These are phyloP conservation scores for Hypocryptadius cinnamomeus DNA, from an alignment of 2,113 vertebrate species.

Conservation along the genomic window DNA sequence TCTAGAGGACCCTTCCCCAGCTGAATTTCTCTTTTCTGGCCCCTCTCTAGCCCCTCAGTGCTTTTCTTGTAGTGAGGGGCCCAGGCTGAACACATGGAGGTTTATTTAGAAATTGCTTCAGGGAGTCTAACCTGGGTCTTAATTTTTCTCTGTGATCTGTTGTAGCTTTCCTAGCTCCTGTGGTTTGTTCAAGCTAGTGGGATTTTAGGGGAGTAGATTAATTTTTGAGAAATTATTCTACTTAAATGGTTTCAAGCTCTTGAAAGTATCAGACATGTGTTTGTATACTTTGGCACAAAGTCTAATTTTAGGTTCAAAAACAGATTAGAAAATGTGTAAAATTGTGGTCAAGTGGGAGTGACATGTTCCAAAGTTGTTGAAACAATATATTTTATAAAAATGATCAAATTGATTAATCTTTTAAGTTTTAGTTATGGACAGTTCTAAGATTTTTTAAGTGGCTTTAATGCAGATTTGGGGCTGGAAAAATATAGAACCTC, in stretches of 20 bases:
- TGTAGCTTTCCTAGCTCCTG: background rate
- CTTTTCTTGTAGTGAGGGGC: background rate
- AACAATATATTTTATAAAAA: background rate
- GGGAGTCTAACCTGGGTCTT: background rate
- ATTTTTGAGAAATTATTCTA: background rate
- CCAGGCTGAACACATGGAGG: background rate
- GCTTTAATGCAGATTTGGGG: background rate
- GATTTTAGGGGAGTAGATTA: background rate
- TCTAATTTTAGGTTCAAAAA: background rate
- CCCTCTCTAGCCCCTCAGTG: background rate
- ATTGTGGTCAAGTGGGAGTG: background rate
- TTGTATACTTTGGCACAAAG: background rate
- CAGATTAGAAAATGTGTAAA: background rate
- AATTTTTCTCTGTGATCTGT: background rate
- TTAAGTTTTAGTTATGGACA: background rate
- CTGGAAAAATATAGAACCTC: background rate
- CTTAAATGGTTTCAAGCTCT: background rate
- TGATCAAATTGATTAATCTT: background rate
- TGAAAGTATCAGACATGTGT: background rate
- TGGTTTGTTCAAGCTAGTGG: background rate
- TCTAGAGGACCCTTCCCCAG: background rate
- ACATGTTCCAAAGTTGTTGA: background rate
- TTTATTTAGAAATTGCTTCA: background rate
- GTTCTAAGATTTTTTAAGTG: background rate
- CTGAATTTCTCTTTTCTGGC: accelerated